Percentiles rank a stretch among this genome's conserved stretches.
These are phyloP conservation scores for Alfaro cultratus DNA, from an alignment of 2,797 vertebrate species.

Conservation along the genomic window DNA sequence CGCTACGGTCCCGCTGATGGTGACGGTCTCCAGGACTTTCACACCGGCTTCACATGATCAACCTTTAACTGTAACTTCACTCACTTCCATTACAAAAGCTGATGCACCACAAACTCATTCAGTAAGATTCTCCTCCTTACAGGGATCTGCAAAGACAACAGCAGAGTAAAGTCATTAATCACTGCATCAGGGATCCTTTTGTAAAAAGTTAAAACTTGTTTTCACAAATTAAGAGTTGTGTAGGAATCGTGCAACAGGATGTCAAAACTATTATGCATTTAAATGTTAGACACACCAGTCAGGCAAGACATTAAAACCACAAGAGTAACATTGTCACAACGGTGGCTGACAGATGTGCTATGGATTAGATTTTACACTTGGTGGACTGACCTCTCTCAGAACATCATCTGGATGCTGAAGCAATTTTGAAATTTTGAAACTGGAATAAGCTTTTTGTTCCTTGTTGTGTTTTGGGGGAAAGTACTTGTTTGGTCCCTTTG, in stretches of 20 bases:
- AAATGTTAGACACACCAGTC: not conserved
- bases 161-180: not conserved
- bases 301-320: not conserved
- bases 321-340: not conserved
- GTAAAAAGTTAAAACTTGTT: not conserved
- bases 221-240: not conserved
- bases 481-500: not conserved
- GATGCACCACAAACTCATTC: constrained; percentile 54
- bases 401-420: not conserved
- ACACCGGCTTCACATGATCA: constrained; percentile 33
- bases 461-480: not conserved
- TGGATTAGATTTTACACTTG: not conserved
- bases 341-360: not conserved
- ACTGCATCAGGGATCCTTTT: not conserved
- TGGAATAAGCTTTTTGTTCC: not conserved
- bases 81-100: constrained; percentile 25
- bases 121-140: constrained; percentile 70
- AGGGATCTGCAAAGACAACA: constrained; percentile 54
- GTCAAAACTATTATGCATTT: not conserved
- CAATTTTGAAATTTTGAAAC: not conserved
- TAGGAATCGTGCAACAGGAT: not conserved
- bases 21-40: constrained; percentile 47
- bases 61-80: constrained; percentile 26
- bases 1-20: constrained; percentile 53
- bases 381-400: not conserved